Evolutionary conservation across 2,113 vertebrate genomes (phyloP).

Genomic region (Pongo abelii): DNA sequence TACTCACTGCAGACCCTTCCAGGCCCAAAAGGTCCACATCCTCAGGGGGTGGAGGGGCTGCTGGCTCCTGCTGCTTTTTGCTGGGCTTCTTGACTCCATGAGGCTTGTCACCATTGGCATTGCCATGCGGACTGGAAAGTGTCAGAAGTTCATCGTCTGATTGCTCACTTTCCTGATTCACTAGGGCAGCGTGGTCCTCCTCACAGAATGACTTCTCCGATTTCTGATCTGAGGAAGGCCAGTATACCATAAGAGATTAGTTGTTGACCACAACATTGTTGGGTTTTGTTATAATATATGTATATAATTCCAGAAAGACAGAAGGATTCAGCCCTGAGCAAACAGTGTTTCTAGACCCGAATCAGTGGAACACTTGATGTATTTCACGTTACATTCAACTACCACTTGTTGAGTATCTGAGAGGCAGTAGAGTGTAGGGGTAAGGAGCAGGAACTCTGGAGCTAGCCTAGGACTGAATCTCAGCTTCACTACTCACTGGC

Average conservation of each 20-base stretch:
- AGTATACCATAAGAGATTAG: not conserved
- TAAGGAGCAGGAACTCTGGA: not conserved
- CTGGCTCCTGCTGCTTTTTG: slow-evolving; percentile 83
- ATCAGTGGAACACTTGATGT: not conserved
- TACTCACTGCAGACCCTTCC: slow-evolving; percentile 85
- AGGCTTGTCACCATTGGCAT: slow-evolving; percentile 85
- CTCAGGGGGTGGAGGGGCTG: slow-evolving; percentile 81
- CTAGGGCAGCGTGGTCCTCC: slow-evolving; percentile 89
- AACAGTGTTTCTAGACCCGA: not conserved
- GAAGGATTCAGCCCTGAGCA: not conserved
- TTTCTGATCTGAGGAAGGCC: slow-evolving; percentile 85
- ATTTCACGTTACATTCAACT: not conserved
- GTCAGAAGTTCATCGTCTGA: slow-evolving; percentile 98
- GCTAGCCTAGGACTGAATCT: not conserved
- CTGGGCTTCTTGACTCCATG: slow-evolving; percentile 83
- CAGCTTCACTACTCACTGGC: not conserved
- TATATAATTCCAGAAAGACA: not conserved
- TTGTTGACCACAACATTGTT: not conserved
- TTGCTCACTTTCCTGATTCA: slow-evolving; percentile 95
- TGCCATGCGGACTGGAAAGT: slow-evolving; percentile 95
- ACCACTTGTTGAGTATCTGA: not conserved
- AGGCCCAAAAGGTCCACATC: slow-evolving; percentile 96
- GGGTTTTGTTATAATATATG: not conserved
- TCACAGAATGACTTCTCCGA: slow-evolving; percentile 86
- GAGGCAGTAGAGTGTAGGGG: not conserved